Evolutionary conservation across 2,797 vertebrate genomes (phyloP).

Genomic region (Euphonia xanthogaster): DNA sequence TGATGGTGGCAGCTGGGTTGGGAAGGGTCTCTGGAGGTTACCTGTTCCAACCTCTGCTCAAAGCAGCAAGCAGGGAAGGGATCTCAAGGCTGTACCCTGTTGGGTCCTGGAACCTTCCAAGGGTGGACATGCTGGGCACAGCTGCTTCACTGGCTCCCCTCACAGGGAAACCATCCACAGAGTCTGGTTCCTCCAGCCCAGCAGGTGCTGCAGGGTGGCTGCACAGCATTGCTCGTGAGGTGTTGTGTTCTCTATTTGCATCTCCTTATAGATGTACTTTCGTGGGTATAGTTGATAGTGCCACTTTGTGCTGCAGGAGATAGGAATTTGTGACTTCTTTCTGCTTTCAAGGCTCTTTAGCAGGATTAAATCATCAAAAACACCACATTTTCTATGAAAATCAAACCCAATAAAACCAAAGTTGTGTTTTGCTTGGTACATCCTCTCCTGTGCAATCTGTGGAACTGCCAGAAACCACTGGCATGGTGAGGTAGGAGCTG

Average conservation of each 20-base stretch:
- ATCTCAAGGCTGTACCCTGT: rapidly evolving
- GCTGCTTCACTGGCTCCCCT: background rate
- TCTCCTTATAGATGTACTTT: background rate
- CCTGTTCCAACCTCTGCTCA: background rate
- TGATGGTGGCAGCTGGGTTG: background rate
- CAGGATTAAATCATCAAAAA: background rate
- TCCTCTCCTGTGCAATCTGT: background rate
- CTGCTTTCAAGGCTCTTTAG: background rate
- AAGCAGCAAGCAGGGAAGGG: background rate
- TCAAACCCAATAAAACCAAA: background rate
- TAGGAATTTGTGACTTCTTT: background rate
- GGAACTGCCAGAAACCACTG: background rate
- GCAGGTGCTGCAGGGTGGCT: background rate
- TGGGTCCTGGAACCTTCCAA: background rate
- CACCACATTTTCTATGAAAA: background rate
- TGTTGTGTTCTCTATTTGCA: background rate
- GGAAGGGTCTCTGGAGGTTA: background rate
- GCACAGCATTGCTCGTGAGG: background rate
- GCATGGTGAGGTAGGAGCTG: background rate
- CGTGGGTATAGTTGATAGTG: background rate
- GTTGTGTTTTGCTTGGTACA: background rate
- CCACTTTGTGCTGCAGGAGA: background rate
- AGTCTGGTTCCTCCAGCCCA: background rate
- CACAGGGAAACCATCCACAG: too few species aligned
- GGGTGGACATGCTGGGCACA: background rate